Evolutionary conservation across 2,797 vertebrate species (phyloP), one percentile per base, ranked within the genome.

Genomic region (Bovichtus variegatus): DNA sequence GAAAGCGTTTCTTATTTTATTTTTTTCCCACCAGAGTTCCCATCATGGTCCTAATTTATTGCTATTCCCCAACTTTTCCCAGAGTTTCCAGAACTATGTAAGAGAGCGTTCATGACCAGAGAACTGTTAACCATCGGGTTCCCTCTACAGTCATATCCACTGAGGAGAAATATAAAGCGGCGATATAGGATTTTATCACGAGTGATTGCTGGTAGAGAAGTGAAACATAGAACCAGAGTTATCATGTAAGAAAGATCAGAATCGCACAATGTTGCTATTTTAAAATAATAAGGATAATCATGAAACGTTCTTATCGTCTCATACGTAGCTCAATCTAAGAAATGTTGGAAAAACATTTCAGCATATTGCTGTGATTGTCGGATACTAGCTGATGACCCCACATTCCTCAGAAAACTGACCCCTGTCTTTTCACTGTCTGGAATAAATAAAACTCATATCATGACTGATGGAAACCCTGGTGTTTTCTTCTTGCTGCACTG

Each of bases 391-490:
- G 49, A 50, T 23, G 18, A 58, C 18, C 50, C 16, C 31, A 6
- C 2, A 71, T n/a, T 16, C 7, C 36, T 38, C n/a, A 54, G 29
- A 25, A 29, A 60, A 57, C 11, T 2, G 46, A 0, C 15, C 4
- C 1, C 10, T 2, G 5, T 47, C 6, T 38, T 34, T n/a, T 43
- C 16, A n/a, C 18, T 23, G 40, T 72, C 47, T 49, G 15, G 16
- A 54, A 10, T 41, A 21, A 61, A 46, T 13, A 3, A 38, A 21
- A 6, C 9, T 43, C 1, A 1, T 15, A 0, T 53, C 2, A 21
- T 6, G n/a, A 11, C 43, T 23, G 60, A 85, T 85, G 82, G 79
- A 64, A 88, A 83, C 83, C 9, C 83, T 66, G 55, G 1, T 5
- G 46, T n/a, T 61, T 44, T 36, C 5, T 41, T 36, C 21, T 46